These are phyloP conservation scores for Sebastes ruberrimus DNA, from an alignment of 2,797 vertebrate species.

Conservation along the genomic window DNA sequence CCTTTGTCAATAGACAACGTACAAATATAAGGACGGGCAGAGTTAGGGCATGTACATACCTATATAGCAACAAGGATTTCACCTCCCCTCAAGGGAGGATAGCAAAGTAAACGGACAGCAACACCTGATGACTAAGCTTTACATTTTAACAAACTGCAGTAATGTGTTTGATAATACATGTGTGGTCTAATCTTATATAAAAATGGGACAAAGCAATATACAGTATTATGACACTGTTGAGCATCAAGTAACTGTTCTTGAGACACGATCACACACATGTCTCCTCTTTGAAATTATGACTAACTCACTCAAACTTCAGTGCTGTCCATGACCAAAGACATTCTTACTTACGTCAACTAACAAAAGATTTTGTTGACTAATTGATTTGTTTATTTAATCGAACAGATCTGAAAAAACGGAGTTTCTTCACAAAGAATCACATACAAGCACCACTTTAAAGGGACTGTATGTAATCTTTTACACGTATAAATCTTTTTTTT, in stretches of 20 bases:
- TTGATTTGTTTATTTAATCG: not conserved
- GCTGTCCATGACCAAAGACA: not conserved
- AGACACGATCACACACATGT: no score
- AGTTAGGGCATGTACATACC: not conserved
- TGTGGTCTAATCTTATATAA: not conserved
- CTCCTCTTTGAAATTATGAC: not conserved
- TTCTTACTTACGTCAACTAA: not conserved
- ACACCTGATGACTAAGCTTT: not conserved
- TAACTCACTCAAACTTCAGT: not conserved
- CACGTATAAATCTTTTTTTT: no score
- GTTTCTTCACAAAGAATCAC: not conserved
- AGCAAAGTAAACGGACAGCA: not conserved
- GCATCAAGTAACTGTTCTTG: no score
- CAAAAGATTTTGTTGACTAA: not conserved
- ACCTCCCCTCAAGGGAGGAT: not conserved
- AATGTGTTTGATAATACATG: not conserved
- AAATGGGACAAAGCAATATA: no score
- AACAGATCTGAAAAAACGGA: no score
- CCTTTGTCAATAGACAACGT: constrained; percentile 48
- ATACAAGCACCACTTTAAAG: not conserved
- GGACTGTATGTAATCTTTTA: no score
- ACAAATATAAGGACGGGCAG: constrained; percentile 6
- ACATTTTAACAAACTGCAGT: not conserved
- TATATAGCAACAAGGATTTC: constrained; percentile 7
- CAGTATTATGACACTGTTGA: not conserved